phyloP scores from a whole-genome alignment of 2,113 vertebrate genomes.

The Saccopteryx bilineata region DNA sequence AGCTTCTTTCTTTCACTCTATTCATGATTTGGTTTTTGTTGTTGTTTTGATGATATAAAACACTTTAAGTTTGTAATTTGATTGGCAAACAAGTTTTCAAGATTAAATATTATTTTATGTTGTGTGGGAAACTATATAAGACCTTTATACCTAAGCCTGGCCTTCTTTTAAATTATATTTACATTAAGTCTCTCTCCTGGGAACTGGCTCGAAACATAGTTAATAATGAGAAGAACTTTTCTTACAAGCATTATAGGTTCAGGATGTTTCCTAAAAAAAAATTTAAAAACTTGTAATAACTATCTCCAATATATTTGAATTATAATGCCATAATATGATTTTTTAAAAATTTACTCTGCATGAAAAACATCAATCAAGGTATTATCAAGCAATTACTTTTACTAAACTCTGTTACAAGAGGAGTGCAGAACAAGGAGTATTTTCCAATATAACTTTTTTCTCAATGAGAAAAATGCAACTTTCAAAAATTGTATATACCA shows the following conservation, averaged over 20 bases:
- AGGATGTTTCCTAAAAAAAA: background rate
- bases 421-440: background rate
- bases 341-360: background rate
- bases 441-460: background rate
- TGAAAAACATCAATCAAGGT: constrained; percentile 7
- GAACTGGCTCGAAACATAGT: background rate
- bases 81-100: background rate
- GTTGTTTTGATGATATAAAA: background rate
- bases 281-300: background rate
- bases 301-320: background rate
- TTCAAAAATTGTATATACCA: background rate
- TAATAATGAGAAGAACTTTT: background rate
- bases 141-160: background rate
- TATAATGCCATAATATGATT: background rate
- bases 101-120: background rate
- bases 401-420: background rate
- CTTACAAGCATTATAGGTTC: background rate
- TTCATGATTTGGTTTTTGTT: background rate
- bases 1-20: background rate
- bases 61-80: background rate
- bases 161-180: background rate
- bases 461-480: background rate
- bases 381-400: background rate
- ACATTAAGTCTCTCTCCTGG: background rate
- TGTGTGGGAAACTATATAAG: background rate